Conservation (phyloP, 2,888 invertebrate genomes). For the Drosophila gaucha region DNA sequence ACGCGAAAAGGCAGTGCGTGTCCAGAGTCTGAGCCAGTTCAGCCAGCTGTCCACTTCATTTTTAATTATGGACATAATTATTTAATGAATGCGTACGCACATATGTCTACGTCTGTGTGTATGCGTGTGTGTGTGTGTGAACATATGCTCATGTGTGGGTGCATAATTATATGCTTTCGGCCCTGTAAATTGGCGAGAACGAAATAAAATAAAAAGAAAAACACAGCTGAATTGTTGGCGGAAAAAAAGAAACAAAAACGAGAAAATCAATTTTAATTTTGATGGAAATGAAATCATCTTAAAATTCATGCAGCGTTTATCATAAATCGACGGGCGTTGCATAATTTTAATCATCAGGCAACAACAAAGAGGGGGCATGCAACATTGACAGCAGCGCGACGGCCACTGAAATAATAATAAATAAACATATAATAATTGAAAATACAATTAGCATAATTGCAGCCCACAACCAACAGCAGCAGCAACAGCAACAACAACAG, state of each 20-base stretch:
- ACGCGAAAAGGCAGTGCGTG: slow-evolving; percentile 6
- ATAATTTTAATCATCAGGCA: slow-evolving; percentile 70
- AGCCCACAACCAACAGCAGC: slow-evolving; percentile 30
- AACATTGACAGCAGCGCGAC: slow-evolving; percentile 4
- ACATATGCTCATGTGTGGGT: slow-evolving; percentile 40
- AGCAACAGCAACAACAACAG: slow-evolving; percentile 6
- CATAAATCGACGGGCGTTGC: slow-evolving; percentile 68
- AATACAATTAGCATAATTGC: slow-evolving; percentile 79
- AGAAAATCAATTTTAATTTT: slow-evolving; percentile 73
- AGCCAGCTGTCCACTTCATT: slow-evolving; percentile 54
- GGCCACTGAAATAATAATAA: slow-evolving; percentile 68
- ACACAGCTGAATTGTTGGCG: neutral
- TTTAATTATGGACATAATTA: slow-evolving; percentile 77
- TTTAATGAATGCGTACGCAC: slow-evolving; percentile 63
- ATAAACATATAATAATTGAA: slow-evolving; percentile 80
- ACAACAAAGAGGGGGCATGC: slow-evolving; percentile 26
- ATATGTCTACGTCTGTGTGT: slow-evolving; percentile 5
- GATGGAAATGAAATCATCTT: slow-evolving; percentile 74
- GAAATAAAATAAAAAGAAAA: slow-evolving; percentile 25
- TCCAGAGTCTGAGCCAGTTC: slow-evolving; percentile 24
- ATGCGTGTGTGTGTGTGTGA: slow-evolving; percentile 12
- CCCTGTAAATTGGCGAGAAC: slow-evolving; percentile 52
- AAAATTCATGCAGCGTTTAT: slow-evolving; percentile 72
- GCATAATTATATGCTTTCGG: slow-evolving; percentile 65
- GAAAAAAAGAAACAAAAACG: slow-evolving; percentile 4